A percentile compares a stretch with the other conserved stretches of the same genome.
Conservation (phyloP, 1,140 invertebrate genomes). For the Lepidurus arcticus region DNA sequence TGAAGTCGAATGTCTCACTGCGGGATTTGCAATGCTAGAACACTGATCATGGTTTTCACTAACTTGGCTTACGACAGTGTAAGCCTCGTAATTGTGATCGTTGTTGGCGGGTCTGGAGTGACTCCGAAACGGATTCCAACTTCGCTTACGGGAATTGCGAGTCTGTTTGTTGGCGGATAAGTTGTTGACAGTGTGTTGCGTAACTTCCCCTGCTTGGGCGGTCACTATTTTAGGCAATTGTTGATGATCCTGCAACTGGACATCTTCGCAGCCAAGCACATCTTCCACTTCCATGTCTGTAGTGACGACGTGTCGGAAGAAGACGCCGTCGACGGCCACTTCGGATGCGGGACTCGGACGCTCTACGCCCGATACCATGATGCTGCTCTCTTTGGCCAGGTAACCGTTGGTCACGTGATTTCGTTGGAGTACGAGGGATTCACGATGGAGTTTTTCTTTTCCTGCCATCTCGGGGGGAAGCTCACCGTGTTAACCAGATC, state of each 20-base stretch:
- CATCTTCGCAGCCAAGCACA: background rate
- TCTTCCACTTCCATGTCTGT: slow-evolving; percentile 14
- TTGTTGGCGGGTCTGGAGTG: background rate
- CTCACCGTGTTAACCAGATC: background rate
- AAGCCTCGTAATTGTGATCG: background rate
- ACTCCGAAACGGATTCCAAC: background rate
- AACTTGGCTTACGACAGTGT: slow-evolving; percentile 4
- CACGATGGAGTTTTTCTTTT: background rate
- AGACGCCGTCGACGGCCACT: slow-evolving; percentile 11
- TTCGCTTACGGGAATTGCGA: background rate
- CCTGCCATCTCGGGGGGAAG: slow-evolving; percentile 20
- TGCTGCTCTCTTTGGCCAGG: slow-evolving; percentile 11
- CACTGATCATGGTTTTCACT: background rate
- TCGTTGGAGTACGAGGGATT: slow-evolving; percentile 2
- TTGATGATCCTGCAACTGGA: background rate
- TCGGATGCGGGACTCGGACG: slow-evolving; percentile 11
- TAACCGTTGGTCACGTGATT: slow-evolving; percentile 21
- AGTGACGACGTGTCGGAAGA: background rate
- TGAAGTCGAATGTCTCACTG: background rate
- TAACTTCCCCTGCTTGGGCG: background rate
- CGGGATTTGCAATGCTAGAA: background rate
- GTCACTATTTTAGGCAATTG: background rate
- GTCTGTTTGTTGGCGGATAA: background rate
- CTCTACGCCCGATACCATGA: background rate
- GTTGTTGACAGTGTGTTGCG: background rate